A percentile compares a stretch with the other conserved stretches of the same genome.
These are phyloP conservation scores for Xenopus borealis DNA, from an alignment of 2,113 vertebrate species.

Conservation along the genomic window DNA sequence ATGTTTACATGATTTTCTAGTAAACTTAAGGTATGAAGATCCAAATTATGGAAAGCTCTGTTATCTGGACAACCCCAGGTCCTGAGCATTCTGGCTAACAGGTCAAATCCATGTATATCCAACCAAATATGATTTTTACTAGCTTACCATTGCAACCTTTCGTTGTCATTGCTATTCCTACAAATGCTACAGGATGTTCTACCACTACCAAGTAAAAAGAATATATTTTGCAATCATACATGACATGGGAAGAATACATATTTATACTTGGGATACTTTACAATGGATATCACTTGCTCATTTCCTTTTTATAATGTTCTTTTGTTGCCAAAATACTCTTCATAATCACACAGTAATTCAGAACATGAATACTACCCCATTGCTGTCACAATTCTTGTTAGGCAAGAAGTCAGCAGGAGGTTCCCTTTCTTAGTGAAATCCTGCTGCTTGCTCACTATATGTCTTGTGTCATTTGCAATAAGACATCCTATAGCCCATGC, in stretches of 20 bases:
- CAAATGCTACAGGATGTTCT: not conserved
- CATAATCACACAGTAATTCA: constrained; percentile 25
- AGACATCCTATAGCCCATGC: not conserved
- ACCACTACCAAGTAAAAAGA: not conserved
- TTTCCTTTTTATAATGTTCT: constrained; percentile 2
- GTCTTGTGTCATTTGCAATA: constrained; percentile 12
- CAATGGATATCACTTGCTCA: not conserved
- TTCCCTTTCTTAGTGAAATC: constrained; percentile 8
- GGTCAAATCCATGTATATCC: no score
- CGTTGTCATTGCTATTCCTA: no score
- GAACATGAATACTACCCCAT: constrained; percentile 12
- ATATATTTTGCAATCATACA: constrained; percentile 8
- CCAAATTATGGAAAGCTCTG: no score
- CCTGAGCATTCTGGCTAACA: no score
- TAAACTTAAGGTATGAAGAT: no score
- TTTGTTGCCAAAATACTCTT: constrained; percentile 14
- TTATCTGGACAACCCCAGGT: no score
- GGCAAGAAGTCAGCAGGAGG: constrained; percentile 21
- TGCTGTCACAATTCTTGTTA: constrained; percentile 6
- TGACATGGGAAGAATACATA: not conserved
- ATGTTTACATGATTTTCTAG: no score
- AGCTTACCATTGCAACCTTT: no score
- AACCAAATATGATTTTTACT: no score
- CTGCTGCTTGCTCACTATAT: constrained; percentile 9
- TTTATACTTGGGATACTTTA: not conserved